These are phyloP conservation scores for Cuculus canorus DNA, from an alignment of 2,797 vertebrate species.

Conservation along the genomic window DNA sequence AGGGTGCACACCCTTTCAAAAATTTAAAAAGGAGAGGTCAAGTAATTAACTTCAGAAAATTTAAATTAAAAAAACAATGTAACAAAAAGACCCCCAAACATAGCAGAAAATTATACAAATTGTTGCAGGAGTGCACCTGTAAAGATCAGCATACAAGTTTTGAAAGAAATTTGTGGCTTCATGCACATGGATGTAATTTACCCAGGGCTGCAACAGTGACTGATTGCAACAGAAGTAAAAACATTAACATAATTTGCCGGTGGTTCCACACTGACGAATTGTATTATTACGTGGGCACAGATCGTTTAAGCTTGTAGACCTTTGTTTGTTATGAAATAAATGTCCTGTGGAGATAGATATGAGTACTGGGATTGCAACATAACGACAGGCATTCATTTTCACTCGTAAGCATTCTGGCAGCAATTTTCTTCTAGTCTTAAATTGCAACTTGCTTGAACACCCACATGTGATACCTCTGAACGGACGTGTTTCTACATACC, in stretches of 20 bases:
- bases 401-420: constrained; percentile 33
- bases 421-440: constrained; percentile 17
- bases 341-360: background rate
- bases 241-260: background rate
- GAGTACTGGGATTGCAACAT: background rate
- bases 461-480: background rate
- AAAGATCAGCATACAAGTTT: background rate
- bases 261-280: constrained; percentile 1
- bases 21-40: background rate
- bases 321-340: constrained; percentile 5
- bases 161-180: background rate
- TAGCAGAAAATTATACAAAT: background rate
- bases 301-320: background rate
- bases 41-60: background rate
- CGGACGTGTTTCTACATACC: constrained; percentile 27
- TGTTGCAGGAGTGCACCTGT: background rate
- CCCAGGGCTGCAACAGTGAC: background rate
- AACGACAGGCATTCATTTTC: background rate
- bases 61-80: background rate
- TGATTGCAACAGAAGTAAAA: constrained; percentile 14
- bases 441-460: background rate
- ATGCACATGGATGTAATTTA: background rate
- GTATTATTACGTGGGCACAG: background rate
- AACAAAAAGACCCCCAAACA: background rate
- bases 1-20: background rate